Conservation (phyloP, 2,888 invertebrate genomes). For the Andrena chrysosceles region DNA sequence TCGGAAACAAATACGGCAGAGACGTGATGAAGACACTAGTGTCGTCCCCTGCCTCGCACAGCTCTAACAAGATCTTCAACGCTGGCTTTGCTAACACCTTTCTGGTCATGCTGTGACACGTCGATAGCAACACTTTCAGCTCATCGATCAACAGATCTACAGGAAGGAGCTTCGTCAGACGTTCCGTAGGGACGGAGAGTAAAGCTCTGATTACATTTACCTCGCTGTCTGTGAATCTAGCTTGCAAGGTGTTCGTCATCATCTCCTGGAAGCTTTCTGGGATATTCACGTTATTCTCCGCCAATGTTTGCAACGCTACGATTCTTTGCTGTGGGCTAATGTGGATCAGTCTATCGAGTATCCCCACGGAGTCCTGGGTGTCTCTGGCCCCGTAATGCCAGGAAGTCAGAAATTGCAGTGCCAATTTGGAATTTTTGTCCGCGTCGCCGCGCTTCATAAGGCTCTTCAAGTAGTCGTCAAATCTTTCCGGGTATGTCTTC, state of each 20-base stretch:
- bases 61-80: constrained; percentile 77
- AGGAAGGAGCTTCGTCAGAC: constrained; percentile 74
- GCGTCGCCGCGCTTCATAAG: constrained; percentile 83
- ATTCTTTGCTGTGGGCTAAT: constrained; percentile 88
- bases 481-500: constrained; percentile 89
- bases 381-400: constrained; percentile 78
- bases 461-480: constrained; percentile 89
- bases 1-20: constrained; percentile 88
- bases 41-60: constrained; percentile 84
- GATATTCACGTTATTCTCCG: constrained; percentile 80
- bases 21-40: constrained; percentile 87
- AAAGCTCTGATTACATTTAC: constrained; percentile 87
- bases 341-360: constrained; percentile 88
- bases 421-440: constrained; percentile 65
- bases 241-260: constrained; percentile 88
- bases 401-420: constrained; percentile 78
- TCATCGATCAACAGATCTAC: constrained; percentile 78
- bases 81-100: constrained; percentile 77
- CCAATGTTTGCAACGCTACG: constrained; percentile 89
- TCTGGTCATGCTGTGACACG: constrained; percentile 74
- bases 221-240: constrained; percentile 90
- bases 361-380: constrained; percentile 76
- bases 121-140: constrained; percentile 76
- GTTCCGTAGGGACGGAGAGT: constrained; percentile 76
- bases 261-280: constrained; percentile 85